A percentile compares a stretch with the other conserved stretches of the same genome.
Conservation (phyloP, 1,140 invertebrate species). For the Brachionus rubens region DNA sequence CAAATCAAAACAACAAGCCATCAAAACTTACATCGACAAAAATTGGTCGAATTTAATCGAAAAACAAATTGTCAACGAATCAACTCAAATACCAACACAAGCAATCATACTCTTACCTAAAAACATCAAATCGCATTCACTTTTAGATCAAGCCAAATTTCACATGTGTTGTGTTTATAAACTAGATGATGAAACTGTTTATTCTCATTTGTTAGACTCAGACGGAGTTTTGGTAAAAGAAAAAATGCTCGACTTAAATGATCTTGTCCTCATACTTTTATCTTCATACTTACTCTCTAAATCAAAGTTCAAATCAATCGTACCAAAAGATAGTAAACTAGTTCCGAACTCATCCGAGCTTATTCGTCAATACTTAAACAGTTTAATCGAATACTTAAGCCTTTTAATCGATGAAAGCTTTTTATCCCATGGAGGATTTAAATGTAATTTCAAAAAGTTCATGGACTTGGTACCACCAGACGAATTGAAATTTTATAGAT, state of each 20-base stretch:
- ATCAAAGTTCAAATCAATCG: too few relatives aligned
- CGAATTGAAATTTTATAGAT: too few relatives aligned
- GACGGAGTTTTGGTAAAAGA: not conserved
- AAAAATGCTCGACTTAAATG: not conserved
- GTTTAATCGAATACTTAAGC: not conserved
- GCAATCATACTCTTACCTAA: not conserved
- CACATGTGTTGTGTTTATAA: not conserved
- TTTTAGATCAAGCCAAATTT: not conserved
- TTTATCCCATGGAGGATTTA: too few relatives aligned
- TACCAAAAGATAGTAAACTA: too few relatives aligned
- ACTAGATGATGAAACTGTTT: not conserved
- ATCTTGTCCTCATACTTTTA: not conserved
- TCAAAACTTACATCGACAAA: too few relatives aligned
- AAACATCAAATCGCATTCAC: not conserved
- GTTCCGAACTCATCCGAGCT: not conserved
- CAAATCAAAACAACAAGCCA: too few relatives aligned
- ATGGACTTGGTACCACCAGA: too few relatives aligned
- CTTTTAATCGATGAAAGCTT: too few relatives aligned
- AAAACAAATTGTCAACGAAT: not conserved
- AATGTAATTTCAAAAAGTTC: too few relatives aligned
- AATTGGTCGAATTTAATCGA: not conserved
- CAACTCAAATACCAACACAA: not conserved
- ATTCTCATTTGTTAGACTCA: not conserved
- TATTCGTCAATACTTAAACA: conserved; percentile 5
- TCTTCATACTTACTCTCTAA: not conserved